Percentiles rank a stretch among this genome's conserved stretches.
Evolutionary conservation across 2,113 vertebrate genomes (phyloP).

Genomic region (Scomber scombrus): DNA sequence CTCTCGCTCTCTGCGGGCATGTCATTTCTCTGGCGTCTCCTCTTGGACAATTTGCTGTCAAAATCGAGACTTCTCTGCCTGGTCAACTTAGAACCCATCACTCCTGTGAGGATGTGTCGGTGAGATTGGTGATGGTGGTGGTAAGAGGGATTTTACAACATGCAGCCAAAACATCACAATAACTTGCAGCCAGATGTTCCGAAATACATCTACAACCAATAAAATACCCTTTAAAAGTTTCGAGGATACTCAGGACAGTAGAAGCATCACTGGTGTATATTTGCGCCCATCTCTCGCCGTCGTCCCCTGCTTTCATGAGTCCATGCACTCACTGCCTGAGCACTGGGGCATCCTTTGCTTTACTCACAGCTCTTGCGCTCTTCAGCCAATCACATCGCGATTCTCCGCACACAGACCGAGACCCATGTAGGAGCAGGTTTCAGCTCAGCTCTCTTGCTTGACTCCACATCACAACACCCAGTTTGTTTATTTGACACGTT

Average conservation of each 20-base stretch:
- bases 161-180: slow-evolving; percentile 67
- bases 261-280: background rate
- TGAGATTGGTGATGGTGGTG: background rate
- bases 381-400: slow-evolving; percentile 80
- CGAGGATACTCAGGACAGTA: background rate
- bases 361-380: slow-evolving; percentile 59
- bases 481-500: slow-evolving; percentile 6
- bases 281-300: background rate
- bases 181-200: slow-evolving; percentile 27
- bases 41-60: slow-evolving; percentile 72
- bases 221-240: slow-evolving; percentile 57
- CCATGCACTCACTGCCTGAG: slow-evolving; percentile 56
- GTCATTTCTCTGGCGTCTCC: slow-evolving; percentile 61
- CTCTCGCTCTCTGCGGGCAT: slow-evolving; percentile 60
- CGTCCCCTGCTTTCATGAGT: slow-evolving; percentile 49
- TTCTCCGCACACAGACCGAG: slow-evolving; percentile 39
- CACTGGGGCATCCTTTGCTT: slow-evolving; percentile 66
- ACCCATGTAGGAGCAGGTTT: slow-evolving; percentile 35
- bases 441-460: slow-evolving; percentile 12
- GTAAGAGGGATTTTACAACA: slow-evolving; percentile 32
- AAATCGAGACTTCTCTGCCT: slow-evolving; percentile 88
- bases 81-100: slow-evolving; percentile 89
- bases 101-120: slow-evolving; percentile 58
- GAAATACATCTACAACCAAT: background rate
- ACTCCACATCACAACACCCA: slow-evolving; percentile 7